Percentiles rank a stretch among this genome's conserved stretches.
Evolutionary conservation across 2,797 vertebrate species (phyloP).

Genomic region (Hydrocynus forskahlii): DNA sequence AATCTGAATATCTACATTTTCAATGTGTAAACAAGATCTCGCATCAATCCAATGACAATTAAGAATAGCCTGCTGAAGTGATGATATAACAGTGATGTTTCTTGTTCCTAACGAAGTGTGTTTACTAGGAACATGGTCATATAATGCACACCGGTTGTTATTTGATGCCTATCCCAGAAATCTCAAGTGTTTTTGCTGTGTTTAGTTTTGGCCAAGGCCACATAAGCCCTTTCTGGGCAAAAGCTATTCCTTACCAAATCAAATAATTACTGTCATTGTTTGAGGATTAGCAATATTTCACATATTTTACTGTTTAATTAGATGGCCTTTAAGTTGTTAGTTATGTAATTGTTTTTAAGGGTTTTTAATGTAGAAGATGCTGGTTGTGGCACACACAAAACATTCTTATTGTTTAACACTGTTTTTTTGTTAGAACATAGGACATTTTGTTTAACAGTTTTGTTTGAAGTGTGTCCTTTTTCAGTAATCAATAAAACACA

Average conservation of each 20-base stretch:
- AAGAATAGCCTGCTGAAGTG: background rate
- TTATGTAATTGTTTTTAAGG: slow-evolving; percentile 26
- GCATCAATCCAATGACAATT: background rate
- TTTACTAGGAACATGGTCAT: background rate
- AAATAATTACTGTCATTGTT: background rate
- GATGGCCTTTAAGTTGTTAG: slow-evolving; percentile 25
- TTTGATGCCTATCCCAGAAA: background rate
- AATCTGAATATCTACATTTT: background rate
- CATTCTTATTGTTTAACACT: background rate
- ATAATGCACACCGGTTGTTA: background rate
- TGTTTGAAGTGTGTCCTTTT: slow-evolving; percentile 45
- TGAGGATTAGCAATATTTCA: slow-evolving; percentile 16
- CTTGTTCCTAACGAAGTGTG: background rate
- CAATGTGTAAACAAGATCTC: background rate
- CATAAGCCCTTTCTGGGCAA: slow-evolving; percentile 13
- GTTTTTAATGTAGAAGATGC: slow-evolving; percentile 25
- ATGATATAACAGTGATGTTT: slow-evolving; percentile 4
- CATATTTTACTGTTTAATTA: slow-evolving; percentile 10
- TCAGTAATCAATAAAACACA: slow-evolving; percentile 38
- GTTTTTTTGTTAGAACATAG: slow-evolving; percentile 10
- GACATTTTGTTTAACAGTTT: slow-evolving; percentile 11
- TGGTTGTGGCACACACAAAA: background rate
- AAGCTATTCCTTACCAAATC: slow-evolving; percentile 10
- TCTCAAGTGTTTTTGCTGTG: slow-evolving; percentile 7
- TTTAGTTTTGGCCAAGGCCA: slow-evolving; percentile 10